Percentiles rank a stretch among this genome's conserved stretches.
Evolutionary conservation across 1,140 invertebrate genomes (phyloP).

Genomic region (Chrysopa pallens): DNA sequence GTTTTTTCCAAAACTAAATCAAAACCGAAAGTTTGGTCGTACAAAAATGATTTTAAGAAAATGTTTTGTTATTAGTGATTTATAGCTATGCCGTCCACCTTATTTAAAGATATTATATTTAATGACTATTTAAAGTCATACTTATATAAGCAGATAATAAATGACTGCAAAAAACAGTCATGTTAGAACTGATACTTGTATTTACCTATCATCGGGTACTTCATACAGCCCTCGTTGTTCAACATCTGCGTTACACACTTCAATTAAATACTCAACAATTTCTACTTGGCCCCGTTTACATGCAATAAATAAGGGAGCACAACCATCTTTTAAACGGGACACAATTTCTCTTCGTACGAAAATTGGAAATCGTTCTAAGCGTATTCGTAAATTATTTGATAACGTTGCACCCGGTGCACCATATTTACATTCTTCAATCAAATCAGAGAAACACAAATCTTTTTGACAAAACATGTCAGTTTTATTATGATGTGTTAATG

Average conservation of each 20-base stretch:
- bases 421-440: constrained; percentile 48
- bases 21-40: no score
- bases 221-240: constrained; percentile 69
- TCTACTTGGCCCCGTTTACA: constrained; percentile 70
- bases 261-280: constrained; percentile 76
- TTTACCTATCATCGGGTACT: constrained; percentile 38
- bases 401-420: constrained; percentile 47
- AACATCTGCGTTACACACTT: constrained; percentile 61
- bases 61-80: no score
- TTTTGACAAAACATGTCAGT: constrained; percentile 27
- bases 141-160: no score
- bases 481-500: constrained; percentile 13
- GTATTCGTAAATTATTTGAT: constrained; percentile 38
- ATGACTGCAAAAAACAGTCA: not conserved
- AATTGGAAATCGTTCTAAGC: constrained; percentile 38
- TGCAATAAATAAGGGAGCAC: constrained; percentile 73
- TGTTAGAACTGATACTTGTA: not conserved
- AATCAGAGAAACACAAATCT: constrained; percentile 41
- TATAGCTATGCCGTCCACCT: no score
- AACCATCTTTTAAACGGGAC: constrained; percentile 47
- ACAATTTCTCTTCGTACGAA: constrained; percentile 41
- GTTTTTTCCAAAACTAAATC: no score
- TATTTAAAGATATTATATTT: no score
- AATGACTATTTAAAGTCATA: no score
- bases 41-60: no score